Conservation (phyloP, 2,797 vertebrate species). For the Ataeniobius toweri region DNA sequence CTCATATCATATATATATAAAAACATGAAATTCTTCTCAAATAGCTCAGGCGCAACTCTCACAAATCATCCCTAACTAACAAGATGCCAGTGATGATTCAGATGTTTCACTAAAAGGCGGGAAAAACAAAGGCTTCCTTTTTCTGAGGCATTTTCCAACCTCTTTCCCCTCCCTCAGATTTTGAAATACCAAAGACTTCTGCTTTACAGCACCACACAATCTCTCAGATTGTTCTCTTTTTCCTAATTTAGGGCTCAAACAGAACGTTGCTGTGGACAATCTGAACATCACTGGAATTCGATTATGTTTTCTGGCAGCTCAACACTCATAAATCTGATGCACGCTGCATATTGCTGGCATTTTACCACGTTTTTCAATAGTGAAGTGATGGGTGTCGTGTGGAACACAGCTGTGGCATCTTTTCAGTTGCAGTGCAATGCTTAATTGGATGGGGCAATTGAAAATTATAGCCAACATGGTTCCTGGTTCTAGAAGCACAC, state of each 20-base stretch:
- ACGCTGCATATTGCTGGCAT: slow-evolving; percentile 14
- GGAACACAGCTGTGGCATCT: slow-evolving; percentile 29
- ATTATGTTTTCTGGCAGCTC: slow-evolving; percentile 41
- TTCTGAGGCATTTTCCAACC: slow-evolving; percentile 74
- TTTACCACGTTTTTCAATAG: slow-evolving; percentile 23
- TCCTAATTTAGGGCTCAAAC: slow-evolving; percentile 53
- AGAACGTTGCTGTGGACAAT: slow-evolving; percentile 72
- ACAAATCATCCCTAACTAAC: background rate
- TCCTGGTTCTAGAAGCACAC: slow-evolving; percentile 40
- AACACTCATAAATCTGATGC: slow-evolving; percentile 18
- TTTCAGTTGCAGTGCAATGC: slow-evolving; percentile 19
- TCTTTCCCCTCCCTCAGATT: slow-evolving; percentile 66
- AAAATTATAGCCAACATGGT: slow-evolving; percentile 37
- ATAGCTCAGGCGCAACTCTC: slow-evolving; percentile 25
- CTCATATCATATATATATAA: no score
- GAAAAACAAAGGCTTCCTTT: slow-evolving; percentile 70
- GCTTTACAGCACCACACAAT: slow-evolving; percentile 64
- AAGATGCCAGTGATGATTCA: slow-evolving; percentile 63
- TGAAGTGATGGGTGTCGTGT: slow-evolving; percentile 35
- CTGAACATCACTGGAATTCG: slow-evolving; percentile 36
- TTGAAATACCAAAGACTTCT: slow-evolving; percentile 76
- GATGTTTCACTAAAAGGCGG: slow-evolving; percentile 53
- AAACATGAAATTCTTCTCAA: slow-evolving; percentile 57
- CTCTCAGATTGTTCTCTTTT: slow-evolving; percentile 74
- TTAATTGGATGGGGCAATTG: slow-evolving; percentile 38